A percentile compares a stretch with the other conserved stretches of the same genome.
Evolutionary conservation across 2,888 invertebrate genomes (phyloP).

Genomic region (Folsomia manolachei): DNA sequence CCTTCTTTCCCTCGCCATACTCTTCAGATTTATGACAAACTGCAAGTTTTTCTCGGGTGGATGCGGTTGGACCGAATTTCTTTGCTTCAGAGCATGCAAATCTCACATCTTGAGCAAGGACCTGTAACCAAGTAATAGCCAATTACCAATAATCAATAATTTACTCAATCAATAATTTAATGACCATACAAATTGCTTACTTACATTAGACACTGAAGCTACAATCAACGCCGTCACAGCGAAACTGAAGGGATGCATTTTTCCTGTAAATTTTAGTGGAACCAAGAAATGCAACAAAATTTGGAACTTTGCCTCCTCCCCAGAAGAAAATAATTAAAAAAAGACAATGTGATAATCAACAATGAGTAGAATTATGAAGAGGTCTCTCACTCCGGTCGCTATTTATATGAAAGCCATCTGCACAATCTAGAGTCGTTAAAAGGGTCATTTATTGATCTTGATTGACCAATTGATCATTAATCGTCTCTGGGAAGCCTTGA

Average conservation of each 20-base stretch:
- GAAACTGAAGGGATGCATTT: not conserved
- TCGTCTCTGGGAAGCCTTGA: no score
- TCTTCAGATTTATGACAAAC: constrained; percentile 14
- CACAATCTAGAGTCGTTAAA: no score
- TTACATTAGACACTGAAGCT: not conserved
- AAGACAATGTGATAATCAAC: no score
- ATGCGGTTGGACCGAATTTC: constrained; percentile 22
- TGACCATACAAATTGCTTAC: no score
- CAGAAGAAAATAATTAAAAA: not conserved
- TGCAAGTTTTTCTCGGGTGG: constrained; percentile 18
- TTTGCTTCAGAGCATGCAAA: constrained; percentile 24
- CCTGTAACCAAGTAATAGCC: not conserved
- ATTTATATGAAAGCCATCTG: no score
- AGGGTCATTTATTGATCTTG: no score
- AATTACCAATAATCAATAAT: no score
- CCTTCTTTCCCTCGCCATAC: constrained; percentile 23
- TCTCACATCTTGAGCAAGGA: not conserved
- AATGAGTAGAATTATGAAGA: no score
- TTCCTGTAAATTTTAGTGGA: not conserved
- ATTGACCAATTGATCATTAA: no score
- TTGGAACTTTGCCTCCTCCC: not conserved
- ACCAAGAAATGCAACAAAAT: not conserved
- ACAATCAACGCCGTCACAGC: not conserved
- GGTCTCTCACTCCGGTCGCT: not conserved
- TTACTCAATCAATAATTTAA: no score